Evolutionary conservation across 2,888 invertebrate genomes (phyloP).

Genomic region (Polietes domitor): DNA sequence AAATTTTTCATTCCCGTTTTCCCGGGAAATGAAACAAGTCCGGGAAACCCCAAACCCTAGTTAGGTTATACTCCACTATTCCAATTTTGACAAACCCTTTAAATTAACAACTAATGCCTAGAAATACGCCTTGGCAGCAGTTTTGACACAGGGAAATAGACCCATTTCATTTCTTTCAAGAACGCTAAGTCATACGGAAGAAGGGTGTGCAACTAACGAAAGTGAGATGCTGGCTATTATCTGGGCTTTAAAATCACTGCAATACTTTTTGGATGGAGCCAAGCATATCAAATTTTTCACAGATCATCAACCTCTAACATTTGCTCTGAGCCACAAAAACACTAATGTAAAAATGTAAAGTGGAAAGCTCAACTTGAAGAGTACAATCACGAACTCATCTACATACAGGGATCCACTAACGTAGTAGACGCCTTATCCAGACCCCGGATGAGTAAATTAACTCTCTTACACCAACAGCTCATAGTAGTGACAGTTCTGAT

Average conservation of each 20-base stretch:
- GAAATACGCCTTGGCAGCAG: background rate
- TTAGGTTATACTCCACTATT: constrained; percentile 20
- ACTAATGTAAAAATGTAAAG: constrained; percentile 28
- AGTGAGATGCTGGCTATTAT: constrained; percentile 29
- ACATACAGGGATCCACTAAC: background rate
- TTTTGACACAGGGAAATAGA: constrained; percentile 34
- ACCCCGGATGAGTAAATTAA: constrained; percentile 28
- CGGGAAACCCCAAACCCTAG: too few species aligned
- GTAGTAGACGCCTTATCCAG: constrained; percentile 68
- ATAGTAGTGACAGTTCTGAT: background rate
- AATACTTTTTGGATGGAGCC: constrained; percentile 67
- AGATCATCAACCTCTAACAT: constrained; percentile 14
- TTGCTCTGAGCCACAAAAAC: constrained; percentile 28
- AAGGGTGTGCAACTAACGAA: background rate
- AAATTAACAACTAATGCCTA: background rate
- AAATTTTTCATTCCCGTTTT: too few species aligned
- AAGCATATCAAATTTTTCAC: background rate
- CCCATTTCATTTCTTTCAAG: background rate
- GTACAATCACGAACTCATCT: constrained; percentile 32
- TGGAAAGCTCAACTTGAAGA: constrained; percentile 30
- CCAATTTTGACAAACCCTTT: background rate
- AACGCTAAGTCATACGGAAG: background rate
- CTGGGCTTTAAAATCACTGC: background rate
- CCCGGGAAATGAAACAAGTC: too few species aligned
- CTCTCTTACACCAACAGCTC: background rate